These are phyloP conservation scores for Clarias macrocephalus DNA, from an alignment of 2,113 vertebrate species.

Conservation along the genomic window DNA sequence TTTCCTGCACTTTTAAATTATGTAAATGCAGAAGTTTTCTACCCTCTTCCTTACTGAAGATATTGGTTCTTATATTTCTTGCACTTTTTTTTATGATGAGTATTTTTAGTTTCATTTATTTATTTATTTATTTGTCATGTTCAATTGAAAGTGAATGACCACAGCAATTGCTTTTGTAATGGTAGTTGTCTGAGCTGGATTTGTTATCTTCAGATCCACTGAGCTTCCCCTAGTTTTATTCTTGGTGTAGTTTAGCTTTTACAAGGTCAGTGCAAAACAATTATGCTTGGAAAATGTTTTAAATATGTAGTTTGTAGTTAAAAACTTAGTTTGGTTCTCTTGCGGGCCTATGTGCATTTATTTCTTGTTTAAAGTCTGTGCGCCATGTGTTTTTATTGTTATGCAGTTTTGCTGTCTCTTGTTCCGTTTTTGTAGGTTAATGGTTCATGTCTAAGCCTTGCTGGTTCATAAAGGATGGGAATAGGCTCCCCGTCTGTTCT, in stretches of 20 bases:
- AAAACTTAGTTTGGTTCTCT: neutral
- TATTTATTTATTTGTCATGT: slow-evolving; percentile 32
- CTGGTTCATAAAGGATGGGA: slow-evolving; percentile 79
- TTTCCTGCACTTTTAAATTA: slow-evolving; percentile 71
- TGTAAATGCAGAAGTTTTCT: slow-evolving; percentile 85
- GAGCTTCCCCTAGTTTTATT: neutral
- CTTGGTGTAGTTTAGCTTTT: slow-evolving; percentile 3
- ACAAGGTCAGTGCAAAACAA: neutral
- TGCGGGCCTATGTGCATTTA: slow-evolving; percentile 10
- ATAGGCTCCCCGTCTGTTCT: slow-evolving; percentile 73
- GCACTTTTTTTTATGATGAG: slow-evolving; percentile 4
- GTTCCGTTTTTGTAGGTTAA: slow-evolving; percentile 32
- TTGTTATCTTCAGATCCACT: neutral
- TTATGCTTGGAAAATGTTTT: neutral
- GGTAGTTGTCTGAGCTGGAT: slow-evolving; percentile 44
- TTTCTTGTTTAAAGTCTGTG: too few relatives aligned
- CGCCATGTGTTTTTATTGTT: neutral
- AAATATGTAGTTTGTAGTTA: neutral
- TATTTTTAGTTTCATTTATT: slow-evolving; percentile 3
- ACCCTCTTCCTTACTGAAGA: slow-evolving; percentile 95
- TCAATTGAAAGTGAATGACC: slow-evolving; percentile 27
- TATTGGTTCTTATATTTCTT: slow-evolving; percentile 30
- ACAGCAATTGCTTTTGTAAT: slow-evolving; percentile 46
- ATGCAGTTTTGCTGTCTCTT: slow-evolving; percentile 14
- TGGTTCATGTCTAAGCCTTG: slow-evolving; percentile 46